Base-by-base conservation (phyloP, 2,888 invertebrate species). In the Drosophila affinis region DNA sequence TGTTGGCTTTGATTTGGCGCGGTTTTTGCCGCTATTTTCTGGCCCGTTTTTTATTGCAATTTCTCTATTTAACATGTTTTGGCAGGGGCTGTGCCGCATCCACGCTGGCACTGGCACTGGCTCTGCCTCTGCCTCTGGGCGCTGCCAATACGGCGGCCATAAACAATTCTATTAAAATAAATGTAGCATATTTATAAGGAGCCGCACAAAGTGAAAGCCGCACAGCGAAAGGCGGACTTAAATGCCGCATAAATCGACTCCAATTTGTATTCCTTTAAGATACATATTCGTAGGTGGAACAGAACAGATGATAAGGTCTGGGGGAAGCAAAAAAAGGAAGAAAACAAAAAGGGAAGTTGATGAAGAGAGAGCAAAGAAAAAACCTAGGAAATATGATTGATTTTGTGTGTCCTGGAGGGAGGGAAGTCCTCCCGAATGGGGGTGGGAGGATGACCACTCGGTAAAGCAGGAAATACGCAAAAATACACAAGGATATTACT, bases 81-180 rank as follows among this genome's bases (percentile, higher is more conserved):
- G 81, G 81, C 86, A 78, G 77, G 76, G 39, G 14, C 39, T 21
- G 14, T 14, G 14, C 14, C 39, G 39, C 39, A 39, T 83, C 64
- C 72, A 55, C 70, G 18, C 18, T 18, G 18, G 18, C 18, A 18
- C 18, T 18, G 18, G 18, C 18, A 1, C 18, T 1, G 18, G 18
- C 18, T 18, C 18, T 18, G 18, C 2, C 18, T 18, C 18, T 18
- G 80, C 53, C 76, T 55, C 62, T 48, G 51, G 51, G 44, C 54
- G 27, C 48, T 59, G 62, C 74, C 77, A 79, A 72, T 75, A 76
- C 75, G 65, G 47, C 64, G 63, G 24, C 64, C 81, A 84, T 87
- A 84, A 84, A 84, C 87, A 84, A 87, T 85, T 87, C 86, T 83
- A 86, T 86, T 87, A 87, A 86, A 86, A 79, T 87, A 83, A 86